phyloP scores from a whole-genome alignment of 2,113 vertebrate species.

The Oreochromis spilurus region DNA sequence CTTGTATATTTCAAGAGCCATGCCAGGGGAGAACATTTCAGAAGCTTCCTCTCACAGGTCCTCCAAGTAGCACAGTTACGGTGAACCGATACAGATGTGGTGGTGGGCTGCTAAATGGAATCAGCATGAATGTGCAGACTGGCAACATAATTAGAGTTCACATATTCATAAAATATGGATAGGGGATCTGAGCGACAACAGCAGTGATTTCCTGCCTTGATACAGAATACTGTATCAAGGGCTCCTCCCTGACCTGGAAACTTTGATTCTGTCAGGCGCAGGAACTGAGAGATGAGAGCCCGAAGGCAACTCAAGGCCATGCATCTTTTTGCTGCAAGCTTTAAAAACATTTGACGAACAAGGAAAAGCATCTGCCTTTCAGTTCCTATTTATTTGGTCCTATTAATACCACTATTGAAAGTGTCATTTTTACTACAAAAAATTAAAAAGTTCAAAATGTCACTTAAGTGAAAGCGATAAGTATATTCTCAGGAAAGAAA shows the following conservation, averaged over 20 bases:
- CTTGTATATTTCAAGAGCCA: constrained; percentile 42
- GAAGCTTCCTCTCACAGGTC: constrained; percentile 6
- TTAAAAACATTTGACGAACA: constrained; percentile 1
- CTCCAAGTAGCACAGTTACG: not conserved
- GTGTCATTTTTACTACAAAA: not conserved
- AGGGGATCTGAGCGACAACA: not conserved
- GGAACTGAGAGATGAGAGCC: constrained; percentile 30
- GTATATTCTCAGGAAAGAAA: not conserved
- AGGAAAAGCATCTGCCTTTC: not conserved
- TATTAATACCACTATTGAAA: not conserved
- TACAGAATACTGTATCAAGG: not conserved
- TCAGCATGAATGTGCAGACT: constrained; percentile 18
- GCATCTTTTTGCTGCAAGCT: constrained; percentile 12
- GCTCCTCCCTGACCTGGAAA: constrained; percentile 36
- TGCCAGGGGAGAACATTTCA: constrained; percentile 21
- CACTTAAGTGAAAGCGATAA: not conserved
- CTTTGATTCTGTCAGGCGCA: constrained; percentile 17
- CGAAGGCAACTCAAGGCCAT: constrained; percentile 43
- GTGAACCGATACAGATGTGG: not conserved
- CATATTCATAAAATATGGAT: constrained; percentile 62
- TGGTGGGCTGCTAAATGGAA: constrained; percentile 19
- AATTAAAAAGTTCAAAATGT: not conserved
- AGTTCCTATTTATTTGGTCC: not conserved
- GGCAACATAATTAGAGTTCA: constrained; percentile 50
- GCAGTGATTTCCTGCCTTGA: constrained; percentile 1